Evolutionary conservation across 2,888 invertebrate species (phyloP).

Genomic region (Andrena flavipes): DNA sequence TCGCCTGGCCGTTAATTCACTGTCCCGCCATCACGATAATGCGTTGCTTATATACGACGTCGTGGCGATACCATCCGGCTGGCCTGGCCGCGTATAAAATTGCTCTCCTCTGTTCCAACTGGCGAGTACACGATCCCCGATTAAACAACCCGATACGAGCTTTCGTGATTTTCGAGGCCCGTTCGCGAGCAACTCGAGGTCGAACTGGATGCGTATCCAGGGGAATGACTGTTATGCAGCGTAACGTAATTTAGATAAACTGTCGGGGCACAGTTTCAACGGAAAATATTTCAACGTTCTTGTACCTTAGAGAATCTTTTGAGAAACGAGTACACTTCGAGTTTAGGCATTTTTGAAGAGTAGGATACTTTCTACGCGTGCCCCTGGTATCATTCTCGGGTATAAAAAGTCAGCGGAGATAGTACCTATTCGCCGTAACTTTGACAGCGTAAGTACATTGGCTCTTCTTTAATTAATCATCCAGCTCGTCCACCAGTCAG

Average conservation of each 20-base stretch:
- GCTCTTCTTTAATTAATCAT: slow-evolving; percentile 49
- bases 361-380: too few species aligned
- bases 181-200: neutral
- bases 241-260: neutral
- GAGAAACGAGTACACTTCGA: neutral
- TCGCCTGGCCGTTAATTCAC: slow-evolving; percentile 71
- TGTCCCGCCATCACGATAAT: slow-evolving; percentile 65
- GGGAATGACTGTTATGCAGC: neutral
- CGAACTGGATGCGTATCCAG: neutral
- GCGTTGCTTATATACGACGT: slow-evolving; percentile 51
- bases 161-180: slow-evolving; percentile 45
- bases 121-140: slow-evolving; percentile 35
- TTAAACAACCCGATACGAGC: slow-evolving; percentile 33
- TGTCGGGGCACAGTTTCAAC: too few species aligned
- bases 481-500: slow-evolving; percentile 18
- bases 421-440: neutral
- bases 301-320: neutral
- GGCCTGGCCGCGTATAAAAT: slow-evolving; percentile 27
- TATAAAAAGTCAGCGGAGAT: neutral
- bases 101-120: slow-evolving; percentile 31
- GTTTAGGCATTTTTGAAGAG: too few species aligned
- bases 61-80: slow-evolving; percentile 36
- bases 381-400: neutral
- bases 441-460: neutral
- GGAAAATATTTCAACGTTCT: too few species aligned